Evolutionary conservation across 2,888 invertebrate genomes (phyloP).

Genomic region (Macropis europaea): DNA sequence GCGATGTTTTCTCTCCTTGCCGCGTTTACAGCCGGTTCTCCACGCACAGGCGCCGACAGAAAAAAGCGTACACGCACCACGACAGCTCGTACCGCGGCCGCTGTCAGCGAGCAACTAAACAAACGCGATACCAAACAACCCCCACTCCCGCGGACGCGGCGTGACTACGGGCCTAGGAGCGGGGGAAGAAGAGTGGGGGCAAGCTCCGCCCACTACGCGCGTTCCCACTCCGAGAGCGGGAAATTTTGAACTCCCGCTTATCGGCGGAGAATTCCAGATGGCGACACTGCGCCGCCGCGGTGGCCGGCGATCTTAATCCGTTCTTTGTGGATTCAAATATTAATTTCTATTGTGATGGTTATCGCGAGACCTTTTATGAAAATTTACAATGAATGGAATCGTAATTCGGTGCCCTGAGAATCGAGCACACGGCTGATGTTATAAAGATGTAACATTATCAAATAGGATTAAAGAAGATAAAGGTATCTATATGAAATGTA

Average conservation of each 20-base stretch:
- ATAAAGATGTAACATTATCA: too few relatives aligned
- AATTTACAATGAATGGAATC: too few relatives aligned
- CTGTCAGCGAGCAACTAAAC: constrained; percentile 79
- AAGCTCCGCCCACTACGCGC: constrained; percentile 57
- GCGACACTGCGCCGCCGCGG: constrained; percentile 16
- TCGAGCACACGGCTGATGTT: too few relatives aligned
- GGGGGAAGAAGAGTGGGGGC: constrained; percentile 14
- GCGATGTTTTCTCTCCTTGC: constrained; percentile 3
- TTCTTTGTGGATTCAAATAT: too few relatives aligned
- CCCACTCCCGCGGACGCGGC: constrained; percentile 69
- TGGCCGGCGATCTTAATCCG: too few relatives aligned
- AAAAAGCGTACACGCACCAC: constrained; percentile 52
- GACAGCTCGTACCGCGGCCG: constrained; percentile 73
- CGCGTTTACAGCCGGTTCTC: constrained; percentile 19
- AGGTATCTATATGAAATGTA: too few relatives aligned
- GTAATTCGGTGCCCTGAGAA: too few relatives aligned
- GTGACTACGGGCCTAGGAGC: constrained; percentile 57
- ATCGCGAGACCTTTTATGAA: too few relatives aligned
- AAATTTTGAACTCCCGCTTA: constrained; percentile 32
- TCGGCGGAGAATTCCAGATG: constrained; percentile 36
- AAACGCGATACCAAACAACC: constrained; percentile 75
- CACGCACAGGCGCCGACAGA: constrained; percentile 37
- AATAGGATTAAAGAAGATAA: too few relatives aligned
- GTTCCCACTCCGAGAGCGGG: constrained; percentile 14
- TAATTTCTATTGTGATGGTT: too few relatives aligned